A percentile compares a stretch with the other conserved stretches of the same genome.
These are phyloP conservation scores for Platygyra sinensis DNA, from an alignment of 64 coral and sea anemone species.

Conservation along the genomic window DNA sequence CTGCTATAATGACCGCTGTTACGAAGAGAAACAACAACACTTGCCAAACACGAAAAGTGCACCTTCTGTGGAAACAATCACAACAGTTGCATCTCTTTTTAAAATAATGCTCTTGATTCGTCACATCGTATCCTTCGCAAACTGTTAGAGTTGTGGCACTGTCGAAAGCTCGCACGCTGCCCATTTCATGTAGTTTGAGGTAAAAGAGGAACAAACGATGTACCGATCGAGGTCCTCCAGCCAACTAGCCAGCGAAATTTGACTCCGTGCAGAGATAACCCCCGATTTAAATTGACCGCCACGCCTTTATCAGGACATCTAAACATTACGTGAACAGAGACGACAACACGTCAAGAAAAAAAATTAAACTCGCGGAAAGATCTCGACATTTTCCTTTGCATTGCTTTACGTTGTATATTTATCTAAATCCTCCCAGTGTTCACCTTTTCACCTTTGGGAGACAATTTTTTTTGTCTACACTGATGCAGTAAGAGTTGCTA, in stretches of 20 bases:
- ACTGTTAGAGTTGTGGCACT: background rate
- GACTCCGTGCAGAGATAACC: background rate
- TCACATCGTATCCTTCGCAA: background rate
- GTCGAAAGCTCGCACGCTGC: background rate
- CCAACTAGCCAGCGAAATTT: background rate
- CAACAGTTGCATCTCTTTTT: background rate
- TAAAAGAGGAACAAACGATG: background rate
- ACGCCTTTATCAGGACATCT: background rate
- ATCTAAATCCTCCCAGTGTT: too few species aligned
- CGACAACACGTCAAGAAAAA: too few species aligned
- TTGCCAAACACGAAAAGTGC: background rate
- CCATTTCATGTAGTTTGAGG: background rate
- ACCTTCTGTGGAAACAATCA: background rate
- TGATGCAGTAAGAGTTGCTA: too few species aligned
- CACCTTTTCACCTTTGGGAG: too few species aligned
- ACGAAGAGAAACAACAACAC: background rate
- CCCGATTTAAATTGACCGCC: background rate
- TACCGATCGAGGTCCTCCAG: background rate
- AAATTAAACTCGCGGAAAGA: too few species aligned
- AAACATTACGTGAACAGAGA: too few species aligned
- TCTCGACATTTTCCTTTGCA: too few species aligned
- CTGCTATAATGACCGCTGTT: background rate
- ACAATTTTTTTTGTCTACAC: too few species aligned
- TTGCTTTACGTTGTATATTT: too few species aligned
- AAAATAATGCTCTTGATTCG: background rate